Conservation (phyloP, 2,113 vertebrate genomes). For the Clarias magur region DNA sequence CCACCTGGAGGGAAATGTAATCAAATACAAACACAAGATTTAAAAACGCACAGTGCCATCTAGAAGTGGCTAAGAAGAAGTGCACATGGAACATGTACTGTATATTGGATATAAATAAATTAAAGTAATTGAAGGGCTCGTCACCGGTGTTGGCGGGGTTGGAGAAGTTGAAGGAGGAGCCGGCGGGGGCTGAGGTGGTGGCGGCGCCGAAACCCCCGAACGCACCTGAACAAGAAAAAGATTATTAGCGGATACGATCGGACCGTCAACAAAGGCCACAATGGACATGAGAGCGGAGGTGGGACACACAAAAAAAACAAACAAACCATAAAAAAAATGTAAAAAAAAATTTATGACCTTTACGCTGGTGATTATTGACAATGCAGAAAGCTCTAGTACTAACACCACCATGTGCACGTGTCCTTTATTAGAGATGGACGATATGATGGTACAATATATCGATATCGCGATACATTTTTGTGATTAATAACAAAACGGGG, state of each 20-base stretch:
- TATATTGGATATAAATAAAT: too few species aligned
- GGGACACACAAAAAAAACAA: too few species aligned
- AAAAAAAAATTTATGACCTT: not conserved
- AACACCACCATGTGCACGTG: not conserved
- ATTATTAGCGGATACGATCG: not conserved
- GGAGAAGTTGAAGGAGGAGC: constrained; percentile 87
- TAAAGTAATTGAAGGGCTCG: not conserved
- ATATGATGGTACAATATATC: not conserved
- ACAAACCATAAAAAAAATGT: not conserved
- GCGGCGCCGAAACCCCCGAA: constrained; percentile 92
- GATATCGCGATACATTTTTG: not conserved
- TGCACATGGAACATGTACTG: not conserved
- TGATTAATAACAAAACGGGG: not conserved
- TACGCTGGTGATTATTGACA: not conserved
- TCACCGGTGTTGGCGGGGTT: constrained; percentile 81
- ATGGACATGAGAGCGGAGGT: not conserved
- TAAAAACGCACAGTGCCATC: constrained; percentile 20
- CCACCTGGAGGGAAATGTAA: not conserved
- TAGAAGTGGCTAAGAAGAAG: constrained; percentile 35
- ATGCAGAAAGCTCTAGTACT: not conserved
- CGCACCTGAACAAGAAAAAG: constrained; percentile 70
- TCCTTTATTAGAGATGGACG: not conserved
- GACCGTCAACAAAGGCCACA: not conserved
- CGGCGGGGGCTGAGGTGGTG: constrained; percentile 75
- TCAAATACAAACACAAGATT: not conserved